These are phyloP conservation scores for Cranoglanis bouderius DNA, from an alignment of 2,113 vertebrate species.

Conservation along the genomic window DNA sequence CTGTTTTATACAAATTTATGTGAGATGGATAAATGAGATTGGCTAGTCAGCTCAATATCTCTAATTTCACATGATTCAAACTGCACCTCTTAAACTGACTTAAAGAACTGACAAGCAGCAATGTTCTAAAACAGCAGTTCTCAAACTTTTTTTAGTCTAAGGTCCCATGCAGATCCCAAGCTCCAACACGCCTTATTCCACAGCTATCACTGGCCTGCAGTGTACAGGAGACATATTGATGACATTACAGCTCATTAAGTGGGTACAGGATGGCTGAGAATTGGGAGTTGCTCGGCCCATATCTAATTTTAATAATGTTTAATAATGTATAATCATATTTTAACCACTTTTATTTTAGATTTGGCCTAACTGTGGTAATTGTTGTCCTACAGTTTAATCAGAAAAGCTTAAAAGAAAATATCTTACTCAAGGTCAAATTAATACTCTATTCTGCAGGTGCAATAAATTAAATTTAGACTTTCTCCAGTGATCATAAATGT, in stretches of 20 bases:
- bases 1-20: background rate
- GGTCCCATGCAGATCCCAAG: background rate
- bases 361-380: background rate
- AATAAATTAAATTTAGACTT: background rate
- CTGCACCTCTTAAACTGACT: background rate
- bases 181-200: background rate
- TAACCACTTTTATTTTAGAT: background rate
- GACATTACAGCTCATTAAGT: background rate
- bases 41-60: background rate
- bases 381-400: background rate
- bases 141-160: background rate
- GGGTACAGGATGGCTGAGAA: background rate
- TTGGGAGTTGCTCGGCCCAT: background rate
- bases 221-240: background rate
- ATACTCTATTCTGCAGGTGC: background rate
- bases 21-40: background rate
- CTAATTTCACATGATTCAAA: background rate
- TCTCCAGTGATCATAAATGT: background rate
- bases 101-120: background rate
- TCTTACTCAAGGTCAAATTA: background rate
- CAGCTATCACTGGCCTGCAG: background rate
- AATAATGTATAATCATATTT: background rate
- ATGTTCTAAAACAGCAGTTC: background rate
- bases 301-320: slow-evolving; percentile 2
- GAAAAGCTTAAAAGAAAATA: background rate